Percentiles rank a stretch among this genome's conserved stretches.
Conservation (phyloP, 2,797 vertebrate species). For the Pangasius macronema region DNA sequence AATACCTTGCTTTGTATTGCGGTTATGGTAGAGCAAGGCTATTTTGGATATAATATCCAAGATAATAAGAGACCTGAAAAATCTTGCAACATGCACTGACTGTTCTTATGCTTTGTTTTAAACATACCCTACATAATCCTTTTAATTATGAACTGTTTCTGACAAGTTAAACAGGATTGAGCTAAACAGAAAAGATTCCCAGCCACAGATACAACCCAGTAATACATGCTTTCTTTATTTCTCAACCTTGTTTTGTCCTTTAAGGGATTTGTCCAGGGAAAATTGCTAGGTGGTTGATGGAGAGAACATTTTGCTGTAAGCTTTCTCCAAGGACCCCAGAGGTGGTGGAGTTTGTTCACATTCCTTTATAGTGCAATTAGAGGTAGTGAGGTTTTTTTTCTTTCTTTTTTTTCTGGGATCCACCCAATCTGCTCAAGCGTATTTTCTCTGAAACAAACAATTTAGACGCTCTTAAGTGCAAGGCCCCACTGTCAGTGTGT, state of each 20-base stretch:
- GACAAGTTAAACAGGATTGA: not conserved
- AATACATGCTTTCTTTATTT: not conserved
- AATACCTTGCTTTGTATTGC: too few relatives aligned
- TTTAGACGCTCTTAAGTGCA: slow-evolving; percentile 2
- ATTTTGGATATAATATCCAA: too few relatives aligned
- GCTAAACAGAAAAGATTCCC: not conserved
- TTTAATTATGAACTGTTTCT: not conserved
- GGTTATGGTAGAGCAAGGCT: too few relatives aligned
- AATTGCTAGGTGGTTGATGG: slow-evolving; percentile 11
- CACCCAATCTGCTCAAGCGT: slow-evolving; percentile 7
- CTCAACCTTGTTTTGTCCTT: slow-evolving; percentile 21
- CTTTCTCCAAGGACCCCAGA: slow-evolving; percentile 33
- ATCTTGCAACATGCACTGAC: not conserved
- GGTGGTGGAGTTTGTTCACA: slow-evolving; percentile 25
- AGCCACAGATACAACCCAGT: not conserved
- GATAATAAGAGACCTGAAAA: too few relatives aligned
- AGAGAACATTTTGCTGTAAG: slow-evolving; percentile 42
- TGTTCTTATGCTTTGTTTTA: not conserved
- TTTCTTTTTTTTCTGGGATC: not conserved
- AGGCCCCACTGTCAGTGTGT: slow-evolving; percentile 25
- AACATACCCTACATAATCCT: not conserved
- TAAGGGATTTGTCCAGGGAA: slow-evolving; percentile 30
- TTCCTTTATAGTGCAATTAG: slow-evolving; percentile 37
- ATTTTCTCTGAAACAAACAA: slow-evolving; percentile 28
- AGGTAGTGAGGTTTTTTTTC: slow-evolving; percentile 6